phyloP scores from a whole-genome alignment of 2,888 invertebrate species.

The Agrilus mali region DNA sequence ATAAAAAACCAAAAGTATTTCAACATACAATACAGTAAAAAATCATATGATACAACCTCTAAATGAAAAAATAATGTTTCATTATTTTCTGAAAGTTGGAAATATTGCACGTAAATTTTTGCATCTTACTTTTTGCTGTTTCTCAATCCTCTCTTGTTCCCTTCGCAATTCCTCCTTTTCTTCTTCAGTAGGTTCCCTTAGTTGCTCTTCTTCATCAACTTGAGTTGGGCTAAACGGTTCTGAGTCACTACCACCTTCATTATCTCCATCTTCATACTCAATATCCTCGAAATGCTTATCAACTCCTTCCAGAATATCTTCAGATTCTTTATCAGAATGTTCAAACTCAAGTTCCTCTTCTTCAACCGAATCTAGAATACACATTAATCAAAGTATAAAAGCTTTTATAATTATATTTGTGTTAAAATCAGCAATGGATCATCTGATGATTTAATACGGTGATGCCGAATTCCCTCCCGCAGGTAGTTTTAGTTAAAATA shows the following conservation, averaged over 20 bases:
- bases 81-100: neutral
- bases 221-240: neutral
- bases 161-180: conserved; percentile 17
- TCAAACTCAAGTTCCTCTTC: conserved; percentile 1
- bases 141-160: conserved; percentile 21
- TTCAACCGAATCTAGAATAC: neutral
- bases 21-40: neutral
- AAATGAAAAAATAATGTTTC: neutral
- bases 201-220: conserved; percentile 1
- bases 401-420: too few relatives aligned
- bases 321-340: conserved; percentile 15
- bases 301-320: conserved; percentile 11
- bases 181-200: conserved; percentile 15
- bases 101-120: neutral
- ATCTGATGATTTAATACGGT: too few relatives aligned
- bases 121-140: conserved; percentile 25
- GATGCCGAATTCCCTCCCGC: too few relatives aligned
- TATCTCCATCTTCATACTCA: conserved; percentile 1
- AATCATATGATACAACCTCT: neutral
- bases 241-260: neutral
- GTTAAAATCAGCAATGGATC: too few relatives aligned
- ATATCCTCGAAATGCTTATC: conserved; percentile 12
- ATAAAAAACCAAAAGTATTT: neutral
- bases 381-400: neutral
- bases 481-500: too few relatives aligned